These are phyloP conservation scores for Neomicropteryx cornuta DNA, from an alignment of 1,140 invertebrate genomes.

Conservation along the genomic window DNA sequence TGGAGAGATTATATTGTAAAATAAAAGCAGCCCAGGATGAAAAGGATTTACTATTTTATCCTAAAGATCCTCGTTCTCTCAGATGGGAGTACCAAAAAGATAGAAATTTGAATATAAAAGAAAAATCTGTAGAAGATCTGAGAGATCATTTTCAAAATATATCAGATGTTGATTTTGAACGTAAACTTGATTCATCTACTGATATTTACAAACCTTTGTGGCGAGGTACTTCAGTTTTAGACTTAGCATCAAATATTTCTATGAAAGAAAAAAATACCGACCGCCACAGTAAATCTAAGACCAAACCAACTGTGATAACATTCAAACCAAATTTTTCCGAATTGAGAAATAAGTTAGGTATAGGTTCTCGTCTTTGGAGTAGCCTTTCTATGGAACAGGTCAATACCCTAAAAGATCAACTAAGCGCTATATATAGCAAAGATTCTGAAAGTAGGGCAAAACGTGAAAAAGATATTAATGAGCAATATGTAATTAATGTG, in stretches of 20 bases:
- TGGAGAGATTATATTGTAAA: conserved; percentile 66
- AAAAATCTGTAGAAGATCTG: conserved; percentile 79
- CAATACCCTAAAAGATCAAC: conserved; percentile 64
- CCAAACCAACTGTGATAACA: conserved; percentile 19
- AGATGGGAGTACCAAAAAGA: conserved; percentile 66
- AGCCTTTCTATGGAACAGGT: conserved; percentile 78
- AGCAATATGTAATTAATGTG: conserved; percentile 50
- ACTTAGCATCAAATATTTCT: conserved; percentile 57
- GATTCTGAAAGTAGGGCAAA: conserved; percentile 33
- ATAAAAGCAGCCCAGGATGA: conserved; percentile 68
- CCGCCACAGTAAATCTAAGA: conserved; percentile 2
- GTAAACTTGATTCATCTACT: conserved; percentile 41
- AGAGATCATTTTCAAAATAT: conserved; percentile 57
- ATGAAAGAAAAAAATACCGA: conserved; percentile 30
- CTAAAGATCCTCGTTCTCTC: conserved; percentile 55
- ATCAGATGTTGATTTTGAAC: conserved; percentile 33
- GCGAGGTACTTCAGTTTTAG: conserved; percentile 68
- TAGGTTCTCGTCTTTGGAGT: conserved; percentile 68
- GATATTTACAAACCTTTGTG: conserved; percentile 72
- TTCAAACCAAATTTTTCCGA: conserved; percentile 22
- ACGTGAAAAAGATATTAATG: conserved; percentile 24
- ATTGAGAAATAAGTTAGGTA: conserved; percentile 41
- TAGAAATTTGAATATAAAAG: conserved; percentile 65
- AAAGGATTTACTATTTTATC: conserved; percentile 71
- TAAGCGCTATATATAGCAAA: conserved; percentile 72